Evolutionary conservation across 1,140 invertebrate genomes (phyloP).

Genomic region (Aphaenogaster rudis): DNA sequence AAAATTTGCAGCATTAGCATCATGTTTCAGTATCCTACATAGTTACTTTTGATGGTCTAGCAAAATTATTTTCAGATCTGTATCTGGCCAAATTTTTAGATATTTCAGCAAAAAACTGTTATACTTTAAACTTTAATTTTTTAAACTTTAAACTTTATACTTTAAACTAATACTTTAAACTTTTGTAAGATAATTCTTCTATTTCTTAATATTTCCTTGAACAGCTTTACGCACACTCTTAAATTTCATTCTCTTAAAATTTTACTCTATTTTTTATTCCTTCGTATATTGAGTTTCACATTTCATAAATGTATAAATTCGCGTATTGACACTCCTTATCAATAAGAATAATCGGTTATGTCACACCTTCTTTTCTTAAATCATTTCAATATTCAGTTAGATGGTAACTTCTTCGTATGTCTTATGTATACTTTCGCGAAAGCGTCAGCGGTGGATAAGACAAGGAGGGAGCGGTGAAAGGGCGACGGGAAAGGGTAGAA

Average conservation of each 20-base stretch:
- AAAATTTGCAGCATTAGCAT: too few relatives aligned
- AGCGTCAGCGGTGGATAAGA: slow-evolving; percentile 63
- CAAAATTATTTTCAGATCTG: too few relatives aligned
- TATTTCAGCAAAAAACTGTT: too few relatives aligned
- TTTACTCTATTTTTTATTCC: neutral
- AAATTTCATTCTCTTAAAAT: neutral
- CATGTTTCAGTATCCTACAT: too few relatives aligned
- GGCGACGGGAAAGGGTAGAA: slow-evolving; percentile 63
- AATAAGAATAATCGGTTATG: slow-evolving; percentile 60
- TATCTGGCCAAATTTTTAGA: too few relatives aligned
- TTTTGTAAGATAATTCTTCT: neutral
- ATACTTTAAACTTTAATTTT: neutral
- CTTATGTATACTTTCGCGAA: slow-evolving; percentile 56
- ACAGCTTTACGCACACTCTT: neutral
- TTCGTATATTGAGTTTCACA: neutral
- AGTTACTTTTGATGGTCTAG: too few relatives aligned
- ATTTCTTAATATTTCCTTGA: neutral
- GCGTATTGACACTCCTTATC: slow-evolving; percentile 8
- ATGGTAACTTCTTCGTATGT: slow-evolving; percentile 69
- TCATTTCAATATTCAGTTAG: slow-evolving; percentile 80
- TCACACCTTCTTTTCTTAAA: slow-evolving; percentile 73
- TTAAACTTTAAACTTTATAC: too few relatives aligned
- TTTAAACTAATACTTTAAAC: neutral
- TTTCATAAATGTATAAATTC: slow-evolving; percentile 21
- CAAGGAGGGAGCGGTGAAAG: slow-evolving; percentile 31